A percentile compares a stretch with the other conserved stretches of the same genome.
Evolutionary conservation across 2,888 invertebrate genomes (phyloP).

Genomic region (Lithophane ornitopus): DNA sequence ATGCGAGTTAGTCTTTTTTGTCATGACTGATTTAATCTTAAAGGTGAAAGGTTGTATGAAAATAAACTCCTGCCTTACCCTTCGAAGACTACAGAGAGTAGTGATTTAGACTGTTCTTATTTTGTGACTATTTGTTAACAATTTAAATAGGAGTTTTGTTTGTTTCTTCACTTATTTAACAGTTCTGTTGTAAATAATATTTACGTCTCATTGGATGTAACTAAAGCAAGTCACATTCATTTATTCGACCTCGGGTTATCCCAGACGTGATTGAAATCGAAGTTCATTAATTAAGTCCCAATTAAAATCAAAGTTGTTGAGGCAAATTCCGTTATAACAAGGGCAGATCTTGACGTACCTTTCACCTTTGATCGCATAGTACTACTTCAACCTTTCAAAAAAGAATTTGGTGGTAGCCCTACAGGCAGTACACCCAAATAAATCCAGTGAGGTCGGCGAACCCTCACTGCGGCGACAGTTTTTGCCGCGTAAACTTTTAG

Average conservation of each 20-base stretch:
- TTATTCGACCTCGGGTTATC: constrained; percentile 24
- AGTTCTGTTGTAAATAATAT: neutral
- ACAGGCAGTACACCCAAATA: constrained; percentile 78
- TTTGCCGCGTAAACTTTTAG: constrained; percentile 85
- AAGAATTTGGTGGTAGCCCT: constrained; percentile 58
- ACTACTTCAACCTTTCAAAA: constrained; percentile 26
- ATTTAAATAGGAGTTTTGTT: neutral
- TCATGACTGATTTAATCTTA: constrained; percentile 50
- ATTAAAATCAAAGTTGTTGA: constrained; percentile 46
- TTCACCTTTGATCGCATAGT: constrained; percentile 26
- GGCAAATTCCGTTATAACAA: constrained; percentile 27
- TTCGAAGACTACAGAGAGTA: constrained; percentile 4
- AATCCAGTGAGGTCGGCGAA: constrained; percentile 84
- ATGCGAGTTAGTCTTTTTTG: constrained; percentile 55
- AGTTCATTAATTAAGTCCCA: constrained; percentile 40
- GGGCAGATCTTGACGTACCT: constrained; percentile 15
- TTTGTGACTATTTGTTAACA: constrained; percentile 10
- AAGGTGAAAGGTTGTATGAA: constrained; percentile 46
- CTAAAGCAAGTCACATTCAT: constrained; percentile 13
- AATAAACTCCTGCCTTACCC: constrained; percentile 34
- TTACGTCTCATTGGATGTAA: neutral
- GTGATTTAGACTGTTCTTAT: constrained; percentile 21
- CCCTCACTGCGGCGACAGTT: constrained; percentile 83
- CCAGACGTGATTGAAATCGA: constrained; percentile 34
- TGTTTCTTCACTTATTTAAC: neutral